Percentiles rank a stretch among this genome's conserved stretches.
Evolutionary conservation across 1,140 invertebrate species (phyloP).

Genomic region (Drosophila takahashii): DNA sequence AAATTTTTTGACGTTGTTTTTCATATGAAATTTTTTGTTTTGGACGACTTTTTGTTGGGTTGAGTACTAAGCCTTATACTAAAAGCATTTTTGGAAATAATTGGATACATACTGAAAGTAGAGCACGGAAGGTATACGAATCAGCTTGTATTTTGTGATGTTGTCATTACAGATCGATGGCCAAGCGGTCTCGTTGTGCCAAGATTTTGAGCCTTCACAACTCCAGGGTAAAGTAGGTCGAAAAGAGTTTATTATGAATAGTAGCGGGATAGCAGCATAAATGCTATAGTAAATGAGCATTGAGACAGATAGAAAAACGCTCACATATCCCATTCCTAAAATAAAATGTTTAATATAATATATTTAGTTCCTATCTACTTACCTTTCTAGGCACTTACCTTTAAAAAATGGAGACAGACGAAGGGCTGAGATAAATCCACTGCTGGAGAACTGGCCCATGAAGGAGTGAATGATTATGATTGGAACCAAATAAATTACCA

Average conservation of each 20-base stretch:
- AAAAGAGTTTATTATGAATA: conserved; percentile 65
- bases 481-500: conserved; percentile 67
- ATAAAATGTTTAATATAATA: background rate
- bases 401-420: conserved; percentile 78
- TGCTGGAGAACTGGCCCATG: conserved; percentile 81
- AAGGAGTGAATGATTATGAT: conserved; percentile 77
- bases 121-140: conserved; percentile 67
- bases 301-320: conserved; percentile 48
- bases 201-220: conserved; percentile 55
- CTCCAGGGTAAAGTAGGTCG: conserved; percentile 74
- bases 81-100: background rate
- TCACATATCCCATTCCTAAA: conserved; percentile 77
- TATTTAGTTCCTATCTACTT: background rate
- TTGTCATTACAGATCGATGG: conserved; percentile 32
- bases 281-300: conserved; percentile 64
- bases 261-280: conserved; percentile 66
- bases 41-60: too few relatives aligned
- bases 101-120: conserved; percentile 56
- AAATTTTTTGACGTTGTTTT: too few relatives aligned
- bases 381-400: conserved; percentile 83
- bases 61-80: too few relatives aligned
- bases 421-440: conserved; percentile 77
- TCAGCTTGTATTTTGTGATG: background rate
- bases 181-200: conserved; percentile 4
- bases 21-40: too few relatives aligned